Evolutionary conservation across 2,113 vertebrate genomes (phyloP).

Genomic region (Conger conger): DNA sequence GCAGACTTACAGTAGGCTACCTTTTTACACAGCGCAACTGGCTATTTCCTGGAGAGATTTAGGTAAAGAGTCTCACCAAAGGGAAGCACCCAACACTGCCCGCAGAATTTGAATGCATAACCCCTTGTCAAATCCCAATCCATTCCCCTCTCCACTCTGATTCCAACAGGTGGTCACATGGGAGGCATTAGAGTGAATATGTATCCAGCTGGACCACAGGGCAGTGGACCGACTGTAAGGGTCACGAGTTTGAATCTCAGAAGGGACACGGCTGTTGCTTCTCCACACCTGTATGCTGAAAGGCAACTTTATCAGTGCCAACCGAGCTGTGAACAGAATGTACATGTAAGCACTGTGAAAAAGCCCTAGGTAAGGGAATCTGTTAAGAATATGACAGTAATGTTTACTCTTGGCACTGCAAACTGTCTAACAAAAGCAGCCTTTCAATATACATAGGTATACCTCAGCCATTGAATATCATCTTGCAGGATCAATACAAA

Average conservation of each 20-base stretch:
- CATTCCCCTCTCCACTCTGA: not conserved
- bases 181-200: not conserved
- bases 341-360: not conserved
- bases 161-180: not conserved
- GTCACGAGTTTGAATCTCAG: not conserved
- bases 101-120: not conserved
- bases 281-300: not conserved
- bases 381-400: not conserved
- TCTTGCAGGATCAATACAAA: not conserved
- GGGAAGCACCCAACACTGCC: not conserved
- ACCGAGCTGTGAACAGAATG: not conserved
- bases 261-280: not conserved
- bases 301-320: not conserved
- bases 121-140: not conserved
- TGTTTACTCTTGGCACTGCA: not conserved
- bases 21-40: not conserved
- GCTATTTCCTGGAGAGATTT: not conserved
- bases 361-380: not conserved
- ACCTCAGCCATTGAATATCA: not conserved
- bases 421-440: not conserved
- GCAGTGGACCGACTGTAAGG: no score
- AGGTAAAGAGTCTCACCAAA: not conserved
- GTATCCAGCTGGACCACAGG: not conserved
- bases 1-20: not conserved
- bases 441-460: constrained; percentile 1